Conservation (phyloP, 2,888 invertebrate genomes). For the Napeogenes inachia region DNA sequence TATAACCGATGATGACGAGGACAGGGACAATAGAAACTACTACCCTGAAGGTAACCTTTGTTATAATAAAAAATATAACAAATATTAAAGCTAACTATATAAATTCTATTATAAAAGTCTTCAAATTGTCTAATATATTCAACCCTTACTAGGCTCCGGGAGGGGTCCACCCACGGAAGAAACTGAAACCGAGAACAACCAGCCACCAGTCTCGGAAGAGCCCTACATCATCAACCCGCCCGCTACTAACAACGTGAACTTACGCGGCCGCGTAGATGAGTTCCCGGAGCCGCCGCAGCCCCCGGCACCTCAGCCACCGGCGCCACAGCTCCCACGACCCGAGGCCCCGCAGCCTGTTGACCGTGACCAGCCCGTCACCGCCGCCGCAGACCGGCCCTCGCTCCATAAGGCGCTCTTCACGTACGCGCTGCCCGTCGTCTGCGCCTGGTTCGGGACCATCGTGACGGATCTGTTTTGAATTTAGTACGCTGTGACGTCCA, state of each 20-base stretch:
- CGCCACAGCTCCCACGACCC: slow-evolving; percentile 8
- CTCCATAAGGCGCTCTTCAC: slow-evolving; percentile 81
- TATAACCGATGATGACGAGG: slow-evolving; percentile 61
- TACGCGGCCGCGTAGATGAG: slow-evolving; percentile 18
- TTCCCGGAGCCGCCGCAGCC: slow-evolving; percentile 19
- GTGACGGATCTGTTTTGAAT: slow-evolving; percentile 88
- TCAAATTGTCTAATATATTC: neutral
- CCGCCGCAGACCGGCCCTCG: slow-evolving; percentile 63
- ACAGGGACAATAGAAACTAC: slow-evolving; percentile 38
- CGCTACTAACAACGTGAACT: slow-evolving; percentile 46
- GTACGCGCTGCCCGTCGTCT: slow-evolving; percentile 87
- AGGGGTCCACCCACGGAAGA: slow-evolving; percentile 34
- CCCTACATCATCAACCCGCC: slow-evolving; percentile 50
- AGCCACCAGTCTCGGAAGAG: slow-evolving; percentile 39
- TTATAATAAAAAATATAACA: neutral
- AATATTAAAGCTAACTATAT: neutral
- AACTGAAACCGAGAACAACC: slow-evolving; percentile 32
- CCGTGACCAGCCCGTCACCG: slow-evolving; percentile 50
- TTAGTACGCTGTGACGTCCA: slow-evolving; percentile 18
- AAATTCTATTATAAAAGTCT: neutral
- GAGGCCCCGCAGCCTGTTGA: slow-evolving; percentile 8
- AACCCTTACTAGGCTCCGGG: slow-evolving; percentile 50
- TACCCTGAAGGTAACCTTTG: slow-evolving; percentile 41
- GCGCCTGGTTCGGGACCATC: slow-evolving; percentile 91
- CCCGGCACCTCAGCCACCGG: slow-evolving; percentile 13